phyloP scores from a whole-genome alignment of 2,797 vertebrate species.

The Lindbergichthys nudifrons region DNA sequence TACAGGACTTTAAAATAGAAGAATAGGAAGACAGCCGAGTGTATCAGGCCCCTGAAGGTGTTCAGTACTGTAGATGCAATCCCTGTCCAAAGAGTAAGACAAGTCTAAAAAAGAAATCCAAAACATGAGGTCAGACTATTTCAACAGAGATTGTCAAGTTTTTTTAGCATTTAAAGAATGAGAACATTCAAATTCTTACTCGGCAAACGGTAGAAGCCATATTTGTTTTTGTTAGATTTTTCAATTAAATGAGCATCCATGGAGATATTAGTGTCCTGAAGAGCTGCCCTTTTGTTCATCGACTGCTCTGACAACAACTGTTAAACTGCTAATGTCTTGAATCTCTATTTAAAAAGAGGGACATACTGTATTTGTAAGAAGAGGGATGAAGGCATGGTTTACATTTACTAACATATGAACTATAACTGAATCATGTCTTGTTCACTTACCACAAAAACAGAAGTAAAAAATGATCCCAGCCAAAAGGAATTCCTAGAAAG shows the following conservation, averaged over 20 bases:
- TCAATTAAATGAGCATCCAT: conserved; percentile 5
- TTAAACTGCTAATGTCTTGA: conserved; percentile 25
- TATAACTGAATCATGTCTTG: neutral
- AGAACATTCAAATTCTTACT: neutral
- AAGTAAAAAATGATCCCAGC: conserved; percentile 21
- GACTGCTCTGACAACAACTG: conserved; percentile 27
- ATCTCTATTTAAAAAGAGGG: neutral
- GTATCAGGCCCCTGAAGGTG: conserved; percentile 47
- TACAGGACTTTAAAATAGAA: conserved; percentile 51
- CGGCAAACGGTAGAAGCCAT: conserved; percentile 3
- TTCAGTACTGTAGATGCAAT: conserved; percentile 49
- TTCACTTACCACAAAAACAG: conserved; percentile 16
- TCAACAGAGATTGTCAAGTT: neutral
- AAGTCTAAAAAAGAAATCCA: conserved; percentile 4
- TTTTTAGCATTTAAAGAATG: conserved; percentile 6
- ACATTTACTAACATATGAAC: neutral
- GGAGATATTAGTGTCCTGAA: conserved; percentile 15
- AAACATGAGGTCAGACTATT: neutral
- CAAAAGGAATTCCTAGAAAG: conserved; percentile 63
- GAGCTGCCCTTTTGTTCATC: conserved; percentile 22
- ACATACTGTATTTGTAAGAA: neutral
- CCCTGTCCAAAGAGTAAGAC: conserved; percentile 30
- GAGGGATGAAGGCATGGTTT: neutral
- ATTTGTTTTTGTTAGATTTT: conserved; percentile 3
- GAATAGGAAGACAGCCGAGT: conserved; percentile 45